Evolutionary conservation across 2,888 invertebrate species (phyloP).

Genomic region (Thereva unica): DNA sequence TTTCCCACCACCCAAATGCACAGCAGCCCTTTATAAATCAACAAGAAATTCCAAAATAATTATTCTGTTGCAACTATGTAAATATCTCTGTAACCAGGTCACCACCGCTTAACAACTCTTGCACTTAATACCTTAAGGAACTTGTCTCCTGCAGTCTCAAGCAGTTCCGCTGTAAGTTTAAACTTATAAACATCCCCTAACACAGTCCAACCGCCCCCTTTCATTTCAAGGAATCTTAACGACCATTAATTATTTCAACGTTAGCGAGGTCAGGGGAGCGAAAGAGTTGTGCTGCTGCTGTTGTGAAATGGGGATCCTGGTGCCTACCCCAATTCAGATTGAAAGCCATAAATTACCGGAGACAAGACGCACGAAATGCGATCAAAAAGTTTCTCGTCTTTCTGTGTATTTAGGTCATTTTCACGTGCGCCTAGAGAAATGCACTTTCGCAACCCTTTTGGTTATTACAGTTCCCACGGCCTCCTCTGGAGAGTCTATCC

Average conservation of each 20-base stretch:
- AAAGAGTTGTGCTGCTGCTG: neutral
- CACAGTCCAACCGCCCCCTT: too few relatives aligned
- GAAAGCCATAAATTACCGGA: constrained; percentile 12
- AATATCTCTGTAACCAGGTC: too few relatives aligned
- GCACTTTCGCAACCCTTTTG: constrained; percentile 1
- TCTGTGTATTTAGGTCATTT: constrained; percentile 13
- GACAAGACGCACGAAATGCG: constrained; percentile 14
- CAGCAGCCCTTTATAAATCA: neutral
- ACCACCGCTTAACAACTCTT: too few relatives aligned
- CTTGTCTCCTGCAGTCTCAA: too few relatives aligned
- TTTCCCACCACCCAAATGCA: too few relatives aligned
- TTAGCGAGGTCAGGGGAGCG: constrained; percentile 20
- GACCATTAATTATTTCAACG: too few relatives aligned
- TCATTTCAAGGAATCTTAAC: too few relatives aligned
- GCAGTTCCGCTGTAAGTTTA: too few relatives aligned
- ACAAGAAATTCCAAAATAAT: constrained; percentile 21
- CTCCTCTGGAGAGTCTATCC: constrained; percentile 3
- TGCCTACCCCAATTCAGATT: constrained; percentile 29
- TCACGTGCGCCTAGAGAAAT: constrained; percentile 8
- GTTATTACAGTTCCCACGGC: constrained; percentile 9
- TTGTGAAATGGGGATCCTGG: neutral
- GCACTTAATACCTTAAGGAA: too few relatives aligned
- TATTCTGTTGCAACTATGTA: constrained; percentile 17
- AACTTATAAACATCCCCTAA: too few relatives aligned
- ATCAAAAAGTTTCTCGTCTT: neutral